Evolutionary conservation across 2,888 invertebrate genomes (phyloP), one percentile per base, ranked within the genome.

Genomic region (Rhopalosiphum nymphaeae): DNA sequence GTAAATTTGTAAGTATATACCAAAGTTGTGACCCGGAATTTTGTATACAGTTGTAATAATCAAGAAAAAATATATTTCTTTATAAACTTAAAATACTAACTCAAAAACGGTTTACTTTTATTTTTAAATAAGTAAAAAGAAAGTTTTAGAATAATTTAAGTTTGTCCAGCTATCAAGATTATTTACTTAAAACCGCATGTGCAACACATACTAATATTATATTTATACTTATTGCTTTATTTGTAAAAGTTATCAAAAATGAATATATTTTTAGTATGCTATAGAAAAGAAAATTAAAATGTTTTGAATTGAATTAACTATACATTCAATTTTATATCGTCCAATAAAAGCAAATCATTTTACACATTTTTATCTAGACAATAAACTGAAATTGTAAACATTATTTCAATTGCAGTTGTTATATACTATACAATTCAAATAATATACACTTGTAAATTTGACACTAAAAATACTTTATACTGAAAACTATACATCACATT

Each of bases 161-260:
- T 84, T 91, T 53, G 36, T 84, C 42, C 13, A 84, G 42, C 56
- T 91, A 53, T 53, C 91, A 26, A 91, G 91, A 91, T 78, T 84
- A 53, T 91, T 84, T 91, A 91, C 46, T 91, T 29, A 53, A 91
- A 91, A 78, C 26, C 84, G 46, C n/a, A 56, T 36, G 78, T 78
- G 36, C 78, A 78, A 9, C 3, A 36, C 78, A 61, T 90, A 90
- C 46, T 67, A 46, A 13, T 61, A 89, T 44, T 26, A 67, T 21
- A 44, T 90, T 90, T 67, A 46, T n/a, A 21, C 21, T 67, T 67
- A 67, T 67, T 11, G 11, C 16, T 86, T 49, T 49, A 61, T 11
- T 49, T 49, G n/a, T n/a, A 86, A 78, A 78, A 78, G 36, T 21
- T 36, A 36, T 78, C 78, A 36, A 78, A 78, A 21, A 3, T 36